phyloP scores from a whole-genome alignment of 2,113 vertebrate genomes.

The Bubo blakistoni region DNA sequence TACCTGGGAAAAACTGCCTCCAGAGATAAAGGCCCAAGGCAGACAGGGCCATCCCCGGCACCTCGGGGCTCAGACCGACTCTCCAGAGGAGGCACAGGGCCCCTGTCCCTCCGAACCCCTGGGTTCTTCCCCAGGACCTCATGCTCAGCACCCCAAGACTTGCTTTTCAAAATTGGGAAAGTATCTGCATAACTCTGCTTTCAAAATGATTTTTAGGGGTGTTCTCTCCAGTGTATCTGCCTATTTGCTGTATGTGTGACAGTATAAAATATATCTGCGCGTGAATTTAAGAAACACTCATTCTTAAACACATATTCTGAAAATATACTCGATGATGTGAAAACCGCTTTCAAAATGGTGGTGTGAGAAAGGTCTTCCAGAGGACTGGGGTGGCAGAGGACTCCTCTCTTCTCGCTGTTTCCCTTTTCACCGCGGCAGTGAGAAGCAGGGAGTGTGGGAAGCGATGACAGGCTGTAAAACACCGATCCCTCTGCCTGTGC shows the following conservation, averaged over 20 bases:
- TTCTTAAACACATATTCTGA: neutral
- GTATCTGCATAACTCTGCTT: neutral
- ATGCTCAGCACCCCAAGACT: neutral
- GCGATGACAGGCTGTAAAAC: neutral
- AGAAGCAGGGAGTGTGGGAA: neutral
- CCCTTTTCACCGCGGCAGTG: accelerated
- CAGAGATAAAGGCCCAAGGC: accelerated
- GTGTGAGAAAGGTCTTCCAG: neutral
- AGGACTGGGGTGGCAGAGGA: accelerated
- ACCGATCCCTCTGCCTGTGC: neutral
- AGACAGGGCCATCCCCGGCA: neutral
- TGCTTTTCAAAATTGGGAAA: neutral
- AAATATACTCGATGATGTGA: neutral
- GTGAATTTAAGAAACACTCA: neutral
- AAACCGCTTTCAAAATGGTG: neutral
- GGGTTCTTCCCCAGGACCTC: neutral
- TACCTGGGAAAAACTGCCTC: neutral
- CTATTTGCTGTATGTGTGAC: accelerated
- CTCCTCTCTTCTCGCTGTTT: neutral
- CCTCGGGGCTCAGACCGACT: accelerated
- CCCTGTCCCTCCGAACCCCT: accelerated
- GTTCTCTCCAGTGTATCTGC: neutral
- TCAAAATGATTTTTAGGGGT: neutral
- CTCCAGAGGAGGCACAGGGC: accelerated
- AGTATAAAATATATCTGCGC: too few relatives aligned